Conservation (phyloP, 1,140 invertebrate species). For the Brachionus rotundiformis region DNA sequence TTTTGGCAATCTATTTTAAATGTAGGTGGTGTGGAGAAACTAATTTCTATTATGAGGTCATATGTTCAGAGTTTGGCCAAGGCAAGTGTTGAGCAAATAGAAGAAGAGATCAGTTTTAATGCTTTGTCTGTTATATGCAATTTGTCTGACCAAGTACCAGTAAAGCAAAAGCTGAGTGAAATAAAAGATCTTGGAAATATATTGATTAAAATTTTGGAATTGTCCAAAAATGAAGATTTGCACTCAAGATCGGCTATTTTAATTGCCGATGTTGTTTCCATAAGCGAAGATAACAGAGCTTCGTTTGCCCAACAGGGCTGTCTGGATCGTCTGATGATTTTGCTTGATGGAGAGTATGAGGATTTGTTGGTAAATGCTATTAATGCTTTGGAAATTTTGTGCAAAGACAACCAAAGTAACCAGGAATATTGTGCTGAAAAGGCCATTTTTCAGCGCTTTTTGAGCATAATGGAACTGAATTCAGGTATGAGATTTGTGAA, state of each 20-base stretch:
- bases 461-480: slow-evolving; percentile 30
- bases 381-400: slow-evolving; percentile 59
- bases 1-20: slow-evolving; percentile 62
- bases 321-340: background rate
- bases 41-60: background rate
- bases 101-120: slow-evolving; percentile 55
- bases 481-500: slow-evolving; percentile 46
- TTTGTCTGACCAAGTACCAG: slow-evolving; percentile 59
- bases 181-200: slow-evolving; percentile 59
- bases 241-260: slow-evolving; percentile 62
- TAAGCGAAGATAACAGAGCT: slow-evolving; percentile 53
- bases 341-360: slow-evolving; percentile 61
- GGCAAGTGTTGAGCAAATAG: slow-evolving; percentile 47
- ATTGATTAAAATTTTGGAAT: slow-evolving; percentile 54
- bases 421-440: slow-evolving; percentile 28
- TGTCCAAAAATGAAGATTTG: slow-evolving; percentile 60
- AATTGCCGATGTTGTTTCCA: slow-evolving; percentile 60
- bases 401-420: slow-evolving; percentile 25
- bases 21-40: slow-evolving; percentile 55
- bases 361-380: slow-evolving; percentile 63
- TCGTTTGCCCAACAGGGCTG: slow-evolving; percentile 32
- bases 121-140: slow-evolving; percentile 62
- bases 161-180: slow-evolving; percentile 56
- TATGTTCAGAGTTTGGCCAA: slow-evolving; percentile 55
- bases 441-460: slow-evolving; percentile 23